Base-by-base conservation (phyloP, 2,113 vertebrate species). In the Clarias gariepinus region DNA sequence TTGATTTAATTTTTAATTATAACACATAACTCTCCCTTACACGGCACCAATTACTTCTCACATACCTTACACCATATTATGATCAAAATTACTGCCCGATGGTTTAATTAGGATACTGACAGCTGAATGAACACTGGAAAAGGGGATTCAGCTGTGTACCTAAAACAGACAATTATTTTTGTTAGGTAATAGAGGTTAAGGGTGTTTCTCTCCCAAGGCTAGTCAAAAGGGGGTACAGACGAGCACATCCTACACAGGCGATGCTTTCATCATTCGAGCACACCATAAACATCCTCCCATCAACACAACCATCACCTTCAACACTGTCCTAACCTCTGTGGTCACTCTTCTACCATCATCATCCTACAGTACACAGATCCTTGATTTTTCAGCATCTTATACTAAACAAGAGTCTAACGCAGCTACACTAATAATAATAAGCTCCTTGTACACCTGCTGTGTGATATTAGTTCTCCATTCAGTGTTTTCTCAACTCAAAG, bases 341-440 rank as follows among this genome's bases (percentile, higher is more conserved):
- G 3, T 73, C 53, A 23, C 28, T 73, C 41, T n/a, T 18, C 19
- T 77, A 3, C 41, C 23, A 12, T 81, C 12, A 82, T 82, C 78
- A 86, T n/a, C 63, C 19, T 57, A 25, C 33, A 36, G 33, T 36
- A 36, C 10, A 30, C 36, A 82, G 36, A n/a, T 74, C 19, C 47
- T 12, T 47, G 57, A 6, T 47, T 33, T 47, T 36, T 55, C 28
- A 78, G 4, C n/a, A 21, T 55, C 41, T 9, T 25, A 28, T 18
- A 36, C 33, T 36, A 74, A 52, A 63, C 15, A 74, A 74, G 1
- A 64, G 60, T 78, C 36, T n/a, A 57, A 80, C 10, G 76, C 77
- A 86, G 76, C 76, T 63, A 77, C 41, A 82, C 76, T 57, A 64
- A 76, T 66, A 36, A 87, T 77, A 36, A 87, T 77, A 3, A 41